phyloP scores from a whole-genome alignment of 2,888 invertebrate genomes.

The Eremobia ochroleuca region DNA sequence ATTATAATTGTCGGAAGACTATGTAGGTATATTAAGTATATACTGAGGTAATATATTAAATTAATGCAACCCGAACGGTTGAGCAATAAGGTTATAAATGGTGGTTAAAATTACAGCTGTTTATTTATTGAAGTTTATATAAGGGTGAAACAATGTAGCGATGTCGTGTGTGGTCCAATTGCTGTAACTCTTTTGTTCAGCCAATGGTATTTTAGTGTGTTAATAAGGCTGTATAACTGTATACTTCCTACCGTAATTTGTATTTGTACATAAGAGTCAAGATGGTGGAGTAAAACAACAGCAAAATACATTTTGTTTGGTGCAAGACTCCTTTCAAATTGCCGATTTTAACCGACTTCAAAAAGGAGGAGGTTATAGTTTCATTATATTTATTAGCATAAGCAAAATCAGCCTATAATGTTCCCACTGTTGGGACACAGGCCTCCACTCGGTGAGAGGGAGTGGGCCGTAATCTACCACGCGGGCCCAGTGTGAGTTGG shows the following conservation, averaged over 20 bases:
- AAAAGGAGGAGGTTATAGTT: too few species aligned
- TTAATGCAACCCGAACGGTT: conserved; percentile 71
- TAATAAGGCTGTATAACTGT: neutral
- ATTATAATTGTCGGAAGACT: conserved; percentile 66
- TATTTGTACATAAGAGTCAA: conserved; percentile 9
- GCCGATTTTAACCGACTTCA: too few species aligned
- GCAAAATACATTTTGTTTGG: neutral
- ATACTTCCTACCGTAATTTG: conserved; percentile 17
- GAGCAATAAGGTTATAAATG: conserved; percentile 69
- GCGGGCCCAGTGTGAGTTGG: too few species aligned
- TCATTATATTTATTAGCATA: too few species aligned
- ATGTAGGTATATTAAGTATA: conserved; percentile 24
- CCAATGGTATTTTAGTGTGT: conserved; percentile 25
- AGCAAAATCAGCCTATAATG: too few species aligned
- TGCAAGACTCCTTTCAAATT: neutral
- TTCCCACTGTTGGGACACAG: too few species aligned
- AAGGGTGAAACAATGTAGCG: conserved; percentile 67
- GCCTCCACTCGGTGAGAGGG: too few species aligned
- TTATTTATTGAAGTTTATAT: conserved; percentile 67
- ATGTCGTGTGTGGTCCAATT: conserved; percentile 65
- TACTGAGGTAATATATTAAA: conserved; percentile 71
- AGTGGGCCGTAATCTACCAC: too few species aligned
- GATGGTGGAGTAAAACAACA: neutral
- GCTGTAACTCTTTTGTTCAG: conserved; percentile 17
- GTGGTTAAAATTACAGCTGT: conserved; percentile 70